Percentiles rank a stretch among this genome's conserved stretches.
phyloP scores from a whole-genome alignment of 2,797 vertebrate genomes.

The Neosalanx taihuensis region DNA sequence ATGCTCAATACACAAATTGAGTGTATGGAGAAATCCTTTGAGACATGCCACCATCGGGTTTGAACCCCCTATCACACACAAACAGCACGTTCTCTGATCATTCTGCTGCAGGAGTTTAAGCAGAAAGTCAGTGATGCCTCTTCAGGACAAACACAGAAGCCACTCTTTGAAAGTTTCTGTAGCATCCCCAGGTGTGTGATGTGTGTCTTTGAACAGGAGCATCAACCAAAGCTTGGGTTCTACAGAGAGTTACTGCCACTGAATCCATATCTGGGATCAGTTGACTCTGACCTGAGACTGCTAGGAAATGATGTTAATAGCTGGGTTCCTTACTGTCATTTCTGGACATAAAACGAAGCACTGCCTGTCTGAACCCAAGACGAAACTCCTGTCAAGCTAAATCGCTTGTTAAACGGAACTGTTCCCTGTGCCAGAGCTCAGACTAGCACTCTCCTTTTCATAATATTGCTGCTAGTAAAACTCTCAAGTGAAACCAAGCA shows the following conservation, averaged over 20 bases:
- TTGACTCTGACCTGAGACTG: conserved; percentile 8
- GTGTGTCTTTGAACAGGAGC: conserved; percentile 26
- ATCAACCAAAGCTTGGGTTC: conserved; percentile 27
- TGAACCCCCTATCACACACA: too few species aligned
- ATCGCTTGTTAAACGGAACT: background rate
- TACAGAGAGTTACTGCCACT: conserved; percentile 37
- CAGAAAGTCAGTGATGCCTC: conserved; percentile 19
- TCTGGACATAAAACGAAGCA: conserved; percentile 12
- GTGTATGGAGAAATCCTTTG: too few species aligned
- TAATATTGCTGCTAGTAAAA: conserved; percentile 8
- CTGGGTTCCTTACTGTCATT: conserved; percentile 26
- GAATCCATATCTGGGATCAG: conserved; percentile 37
- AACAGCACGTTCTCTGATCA: too few species aligned
- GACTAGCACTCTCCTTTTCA: conserved; percentile 8
- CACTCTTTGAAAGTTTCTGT: conserved; percentile 4
- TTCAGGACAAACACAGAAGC: conserved; percentile 30
- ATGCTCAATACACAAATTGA: too few species aligned
- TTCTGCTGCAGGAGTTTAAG: too few species aligned
- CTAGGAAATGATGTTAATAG: conserved; percentile 29
- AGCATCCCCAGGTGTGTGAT: conserved; percentile 12
- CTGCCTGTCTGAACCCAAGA: conserved; percentile 25
- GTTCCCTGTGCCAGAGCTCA: conserved; percentile 4
- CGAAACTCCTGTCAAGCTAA: conserved; percentile 21
- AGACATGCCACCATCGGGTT: too few species aligned
- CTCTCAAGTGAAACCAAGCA: conserved; percentile 25